Percentiles rank a stretch among this genome's conserved stretches.
These are phyloP conservation scores for Rhingia rostrata DNA, from an alignment of 2,888 invertebrate genomes.

Conservation along the genomic window DNA sequence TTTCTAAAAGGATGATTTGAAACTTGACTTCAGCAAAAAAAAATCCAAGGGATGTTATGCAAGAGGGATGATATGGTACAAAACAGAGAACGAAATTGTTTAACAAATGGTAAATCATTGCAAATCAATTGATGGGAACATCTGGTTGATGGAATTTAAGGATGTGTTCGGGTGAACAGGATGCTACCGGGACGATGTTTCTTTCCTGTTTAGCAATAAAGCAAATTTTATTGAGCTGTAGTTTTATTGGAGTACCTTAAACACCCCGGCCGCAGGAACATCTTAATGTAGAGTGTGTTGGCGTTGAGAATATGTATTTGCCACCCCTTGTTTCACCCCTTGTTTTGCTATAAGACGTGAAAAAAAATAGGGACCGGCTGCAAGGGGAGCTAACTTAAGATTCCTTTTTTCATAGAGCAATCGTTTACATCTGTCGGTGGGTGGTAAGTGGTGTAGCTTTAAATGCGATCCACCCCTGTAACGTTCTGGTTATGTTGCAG, in stretches of 20 bases:
- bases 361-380: not conserved
- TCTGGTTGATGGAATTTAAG: constrained; percentile 50
- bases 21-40: not conserved
- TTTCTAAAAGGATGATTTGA: not conserved
- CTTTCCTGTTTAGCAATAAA: constrained; percentile 79
- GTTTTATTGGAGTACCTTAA: constrained; percentile 46
- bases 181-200: constrained; percentile 7
- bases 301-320: constrained; percentile 4
- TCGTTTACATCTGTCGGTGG: constrained; percentile 79
- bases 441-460: not conserved
- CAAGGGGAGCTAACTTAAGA: constrained; percentile 47
- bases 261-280: constrained; percentile 54
- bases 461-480: not conserved
- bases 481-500: not conserved
- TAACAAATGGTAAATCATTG: constrained; percentile 80
- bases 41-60: not conserved
- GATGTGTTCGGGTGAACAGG: constrained; percentile 30
- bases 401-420: constrained; percentile 76
- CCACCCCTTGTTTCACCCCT: constrained; percentile 28
- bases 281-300: constrained; percentile 47
- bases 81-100: constrained; percentile 47
- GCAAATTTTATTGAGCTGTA: constrained; percentile 82
- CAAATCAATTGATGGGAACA: constrained; percentile 80
- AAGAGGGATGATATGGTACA: not conserved
- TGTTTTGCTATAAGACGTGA: not conserved